Conservation (phyloP, 2,113 vertebrate species). For the Machaerirhynchus nigripectus region DNA sequence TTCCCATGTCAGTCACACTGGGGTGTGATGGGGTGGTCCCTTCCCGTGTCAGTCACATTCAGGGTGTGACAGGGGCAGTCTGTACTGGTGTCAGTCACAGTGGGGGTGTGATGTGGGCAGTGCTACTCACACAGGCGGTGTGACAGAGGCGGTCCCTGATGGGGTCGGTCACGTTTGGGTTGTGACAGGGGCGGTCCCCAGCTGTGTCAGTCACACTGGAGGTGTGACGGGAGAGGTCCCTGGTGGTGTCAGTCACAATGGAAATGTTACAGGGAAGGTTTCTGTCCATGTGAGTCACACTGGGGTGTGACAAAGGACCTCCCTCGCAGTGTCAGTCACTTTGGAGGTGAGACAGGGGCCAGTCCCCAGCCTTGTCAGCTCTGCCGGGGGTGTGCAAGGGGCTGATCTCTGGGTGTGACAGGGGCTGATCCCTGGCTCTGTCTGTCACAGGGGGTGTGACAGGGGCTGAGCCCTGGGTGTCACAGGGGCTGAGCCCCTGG, state of each 20-base stretch:
- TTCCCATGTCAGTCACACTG: not conserved
- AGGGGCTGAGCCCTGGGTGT: no score
- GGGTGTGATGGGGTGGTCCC: not conserved
- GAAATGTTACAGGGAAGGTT: not conserved
- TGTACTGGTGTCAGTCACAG: not conserved
- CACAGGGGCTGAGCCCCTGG: no score
- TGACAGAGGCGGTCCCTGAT: not conserved
- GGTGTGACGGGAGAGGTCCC: not conserved
- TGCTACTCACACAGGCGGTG: no score
- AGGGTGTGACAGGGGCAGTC: not conserved
- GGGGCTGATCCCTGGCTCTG: no score
- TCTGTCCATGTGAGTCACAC: not conserved
- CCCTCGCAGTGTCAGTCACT: no score
- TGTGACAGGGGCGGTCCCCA: not conserved
- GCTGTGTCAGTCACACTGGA: no score
- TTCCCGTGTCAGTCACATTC: not conserved
- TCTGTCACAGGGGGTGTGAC: no score
- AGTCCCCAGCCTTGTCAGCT: no score
- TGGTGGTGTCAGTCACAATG: not conserved
- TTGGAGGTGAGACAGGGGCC: no score
- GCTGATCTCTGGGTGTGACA: no score
- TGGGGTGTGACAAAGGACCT: rapidly evolving
- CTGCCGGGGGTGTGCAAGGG: no score
- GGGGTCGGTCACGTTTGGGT: not conserved
- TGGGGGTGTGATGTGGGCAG: not conserved